Evolutionary conservation across 2,888 invertebrate genomes (phyloP), one percentile per base, ranked within the genome.

Genomic region (Dysmachus trigonus): DNA sequence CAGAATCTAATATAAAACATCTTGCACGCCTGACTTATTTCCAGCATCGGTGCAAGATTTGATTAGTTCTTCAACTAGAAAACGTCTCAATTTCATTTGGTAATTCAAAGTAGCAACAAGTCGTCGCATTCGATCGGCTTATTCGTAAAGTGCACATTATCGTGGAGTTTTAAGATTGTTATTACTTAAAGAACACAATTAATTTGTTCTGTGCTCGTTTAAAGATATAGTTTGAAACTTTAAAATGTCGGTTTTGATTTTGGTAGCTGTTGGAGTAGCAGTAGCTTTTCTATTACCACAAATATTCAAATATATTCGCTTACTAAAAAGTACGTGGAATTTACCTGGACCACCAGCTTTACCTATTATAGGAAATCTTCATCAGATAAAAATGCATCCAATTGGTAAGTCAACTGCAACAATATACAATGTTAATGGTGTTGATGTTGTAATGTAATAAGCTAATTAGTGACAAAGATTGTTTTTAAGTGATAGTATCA

Each of bases 341-440:
- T 76, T 91, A 13, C 89, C 88, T 0, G 91, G 92, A 0, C 90
- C 90, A 1, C 81, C 88, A 0, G 87, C 89, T 0, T 10, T 90
- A 72, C 91, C 92, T 1, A 1, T 92, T 6, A 1, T 92, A 8
- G 92, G 91, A 2, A 92, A 92, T 88, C 90, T 89, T 1, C 90
- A 90, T 87, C 88, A 90, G 87, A 62, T 90, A 82, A 91, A 91
- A 87, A 89, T 88, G 10, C 90, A 87, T 87, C 89, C 91, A 7
- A 18, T 87, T 77, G 91, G 92, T 91, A 90, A 41, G 2, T 2
- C 3, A 41, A 41, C 15, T 41, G 3, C 0, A 41, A n/a, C n/a
- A n/a, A n/a, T n/a, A n/a, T n/a, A n/a, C n/a, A 41, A 13, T 2
- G 15, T 10, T 38, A 10, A 38, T 38, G 38, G 38, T 10, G n/a